These are phyloP conservation scores for Hipparchia sbordonii DNA, from an alignment of 2,888 invertebrate species.

Conservation along the genomic window DNA sequence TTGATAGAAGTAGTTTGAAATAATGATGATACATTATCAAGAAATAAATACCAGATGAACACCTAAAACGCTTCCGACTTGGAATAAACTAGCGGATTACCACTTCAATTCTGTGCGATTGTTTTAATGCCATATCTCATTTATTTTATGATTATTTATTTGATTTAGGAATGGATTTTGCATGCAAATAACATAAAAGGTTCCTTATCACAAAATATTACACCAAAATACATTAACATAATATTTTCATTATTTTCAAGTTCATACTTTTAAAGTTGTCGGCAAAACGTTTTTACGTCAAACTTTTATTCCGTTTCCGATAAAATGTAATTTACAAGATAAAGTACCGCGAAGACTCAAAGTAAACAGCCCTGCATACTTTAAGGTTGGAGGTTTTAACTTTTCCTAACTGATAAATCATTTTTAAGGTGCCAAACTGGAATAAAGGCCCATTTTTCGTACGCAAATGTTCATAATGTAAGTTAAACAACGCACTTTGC, in stretches of 20 bases:
- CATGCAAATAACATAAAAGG: not conserved
- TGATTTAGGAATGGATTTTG: not conserved
- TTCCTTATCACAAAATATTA: not conserved
- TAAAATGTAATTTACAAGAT: constrained; percentile 20
- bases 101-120: not conserved
- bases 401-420: constrained; percentile 28
- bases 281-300: constrained; percentile 12
- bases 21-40: not conserved
- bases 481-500: constrained; percentile 58
- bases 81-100: not conserved
- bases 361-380: constrained; percentile 17
- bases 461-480: constrained; percentile 62
- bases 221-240: not conserved
- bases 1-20: not conserved
- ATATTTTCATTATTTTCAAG: not conserved
- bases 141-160: not conserved
- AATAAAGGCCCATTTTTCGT: constrained; percentile 51
- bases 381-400: constrained; percentile 19
- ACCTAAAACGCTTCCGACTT: not conserved
- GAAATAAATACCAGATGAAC: not conserved
- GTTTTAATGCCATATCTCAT: not conserved
- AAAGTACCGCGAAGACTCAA: constrained; percentile 17
- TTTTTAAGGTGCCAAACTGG: constrained; percentile 32
- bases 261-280: not conserved
- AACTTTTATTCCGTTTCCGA: constrained; percentile 10